Evolutionary conservation across 2,797 vertebrate species (phyloP), one percentile per base, ranked within the genome.

Genomic region (Catharus ustulatus): DNA sequence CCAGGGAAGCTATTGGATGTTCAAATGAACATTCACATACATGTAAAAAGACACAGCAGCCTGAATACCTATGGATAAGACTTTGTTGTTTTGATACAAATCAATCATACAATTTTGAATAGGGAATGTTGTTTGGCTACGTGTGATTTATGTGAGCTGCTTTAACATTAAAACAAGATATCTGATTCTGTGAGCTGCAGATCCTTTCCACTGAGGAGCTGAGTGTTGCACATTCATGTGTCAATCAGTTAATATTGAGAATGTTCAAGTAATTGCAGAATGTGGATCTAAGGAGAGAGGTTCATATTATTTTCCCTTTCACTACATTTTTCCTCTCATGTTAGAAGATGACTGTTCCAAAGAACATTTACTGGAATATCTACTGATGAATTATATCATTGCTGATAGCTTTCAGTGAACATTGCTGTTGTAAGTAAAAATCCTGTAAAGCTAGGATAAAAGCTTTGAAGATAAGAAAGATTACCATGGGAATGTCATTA

Each of bases 391-490:
- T 94, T 94, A 74, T 12, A 73, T 40, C 82, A 82, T 11, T 91
- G 74, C 74, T 96, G 88, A 63, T 86, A 62, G 49, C 92, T 68
- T 84, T 94, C 21, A 36, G 79, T 96, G 95, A 96, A 94, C 77
- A 84, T 43, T 79, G 58, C 15, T 90, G 29, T 79, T 90, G 68
- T 95, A 92, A 80, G 73, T 77, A 89, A 78, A 96, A 97, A 93
- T 62, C 64, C 87, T 87, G 66, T 30, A 84, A 96, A 95, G 64
- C 18, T 34, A 36, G 86, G 90, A 87, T 90, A 92, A 95, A 94
- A 97, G 68, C 78, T 91, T 76, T 95, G 82, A 90, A 90, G 54
- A 81, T 93, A 91, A 91, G 66, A 57, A 92, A 87, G 84, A 81
- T 85, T 90, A 95, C 54, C 55, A 73, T 57, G 57, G 77, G 92